Base-by-base conservation (phyloP, 2,113 vertebrate species). In the Eurystomus gularis region DNA sequence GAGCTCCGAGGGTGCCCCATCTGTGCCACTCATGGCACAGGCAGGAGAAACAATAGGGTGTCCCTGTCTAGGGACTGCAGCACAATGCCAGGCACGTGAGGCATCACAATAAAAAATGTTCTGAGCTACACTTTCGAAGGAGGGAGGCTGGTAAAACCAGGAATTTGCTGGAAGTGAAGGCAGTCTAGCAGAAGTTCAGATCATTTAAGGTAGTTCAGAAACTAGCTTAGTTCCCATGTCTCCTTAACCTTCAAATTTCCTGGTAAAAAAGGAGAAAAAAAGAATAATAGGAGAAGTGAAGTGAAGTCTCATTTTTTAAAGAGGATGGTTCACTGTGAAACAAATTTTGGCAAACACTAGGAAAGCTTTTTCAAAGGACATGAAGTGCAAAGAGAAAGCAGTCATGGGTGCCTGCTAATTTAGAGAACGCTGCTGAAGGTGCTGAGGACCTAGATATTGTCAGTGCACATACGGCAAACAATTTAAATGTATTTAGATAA, bases 1-100 rank as follows among this genome's bases (percentile, higher is more conserved):
- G 64, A 71, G 61, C 69, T 66, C 37, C 0, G 0, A 1, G 1
- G 0, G 7, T 65, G 83, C 49, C 64, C 68, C 62, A 8, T 52
- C 54, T 37, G 68, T 72, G 70, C 88, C 5, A 1, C 23, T 2
- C 39, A 12, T 1, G 4, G 54, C 82, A 26, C 66, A 61, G 88
- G 76, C 23, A 51, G 44, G 76, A 44, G 66, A 52, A 86, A 19
- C 29, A 40, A 2, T 5, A 44, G 16, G 0, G 0, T 6, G 8
- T 46, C 85, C 42, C 61, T 71, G n/a, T 21, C 42, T 35, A 48
- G 61, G 61, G 29, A 57, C 29, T 0, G 0, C 33, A 85, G 57
- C 2, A 6, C 35, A 75, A 64, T 3, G 13, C 57, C 48, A 58
- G 61, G 17, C 16, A 42, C 12, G 1, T 7, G 51, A 61, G 21